Evolutionary conservation across 2,113 vertebrate genomes (phyloP).

Genomic region (Upupa epops): DNA sequence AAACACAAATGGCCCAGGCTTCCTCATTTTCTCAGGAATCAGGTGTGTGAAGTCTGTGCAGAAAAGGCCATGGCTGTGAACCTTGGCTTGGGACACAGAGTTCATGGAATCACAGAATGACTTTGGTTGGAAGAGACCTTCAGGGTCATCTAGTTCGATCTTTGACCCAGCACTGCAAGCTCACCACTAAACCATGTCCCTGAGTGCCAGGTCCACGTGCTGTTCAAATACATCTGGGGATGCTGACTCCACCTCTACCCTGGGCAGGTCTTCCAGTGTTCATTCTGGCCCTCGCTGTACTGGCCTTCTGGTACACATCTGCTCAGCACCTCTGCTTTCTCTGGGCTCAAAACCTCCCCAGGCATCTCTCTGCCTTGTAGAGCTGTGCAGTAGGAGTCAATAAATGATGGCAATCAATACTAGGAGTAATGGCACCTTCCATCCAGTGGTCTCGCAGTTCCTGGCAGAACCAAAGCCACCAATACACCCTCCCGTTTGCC

Average conservation of each 20-base stretch:
- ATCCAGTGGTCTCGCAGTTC: background rate
- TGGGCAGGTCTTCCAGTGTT: no score
- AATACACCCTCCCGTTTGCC: fast-evolving
- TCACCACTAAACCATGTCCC: no score
- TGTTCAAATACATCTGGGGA: no score
- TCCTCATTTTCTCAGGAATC: slow-evolving; percentile 15
- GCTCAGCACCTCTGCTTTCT: background rate
- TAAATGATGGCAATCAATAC: fast-evolving
- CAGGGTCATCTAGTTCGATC: no score
- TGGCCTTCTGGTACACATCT: background rate
- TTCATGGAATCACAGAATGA: background rate
- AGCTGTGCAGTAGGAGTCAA: background rate
- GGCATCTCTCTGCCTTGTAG: background rate
- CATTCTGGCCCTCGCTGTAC: fast-evolving
- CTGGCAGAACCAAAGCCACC: background rate
- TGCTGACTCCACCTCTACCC: no score
- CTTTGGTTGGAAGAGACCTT: no score
- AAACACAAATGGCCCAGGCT: slow-evolving; percentile 8
- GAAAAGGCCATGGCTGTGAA: background rate
- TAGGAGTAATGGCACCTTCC: background rate
- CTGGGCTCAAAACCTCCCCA: background rate
- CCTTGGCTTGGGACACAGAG: background rate
- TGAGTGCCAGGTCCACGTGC: no score
- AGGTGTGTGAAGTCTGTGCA: background rate
- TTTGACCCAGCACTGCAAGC: no score